Evolutionary conservation across 1,140 invertebrate genomes (phyloP).

Genomic region (Trypoxylus dichotomus): DNA sequence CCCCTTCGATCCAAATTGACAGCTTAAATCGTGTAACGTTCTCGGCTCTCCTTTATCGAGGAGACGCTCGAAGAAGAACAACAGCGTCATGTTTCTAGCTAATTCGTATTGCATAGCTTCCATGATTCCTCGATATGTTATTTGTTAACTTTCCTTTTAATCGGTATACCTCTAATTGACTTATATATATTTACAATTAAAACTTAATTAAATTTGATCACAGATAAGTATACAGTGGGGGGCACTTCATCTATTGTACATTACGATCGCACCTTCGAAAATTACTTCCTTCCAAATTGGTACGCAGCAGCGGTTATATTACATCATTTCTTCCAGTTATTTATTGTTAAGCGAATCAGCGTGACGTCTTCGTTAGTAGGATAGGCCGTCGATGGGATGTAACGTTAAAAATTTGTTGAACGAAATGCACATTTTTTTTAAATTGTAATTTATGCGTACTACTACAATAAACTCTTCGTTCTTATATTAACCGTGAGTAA

Average conservation of each 20-base stretch:
- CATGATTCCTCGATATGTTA: slow-evolving; percentile 60
- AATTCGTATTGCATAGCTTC: slow-evolving; percentile 92
- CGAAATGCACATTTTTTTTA: neutral
- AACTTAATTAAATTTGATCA: slow-evolving; percentile 24
- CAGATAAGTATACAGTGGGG: slow-evolving; percentile 5
- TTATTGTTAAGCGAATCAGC: neutral
- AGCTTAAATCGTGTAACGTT: slow-evolving; percentile 93
- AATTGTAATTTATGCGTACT: neutral
- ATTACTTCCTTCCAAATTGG: neutral
- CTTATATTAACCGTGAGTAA: neutral
- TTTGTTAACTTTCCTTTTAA: neutral
- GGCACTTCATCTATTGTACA: slow-evolving; percentile 17
- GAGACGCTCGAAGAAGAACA: slow-evolving; percentile 94
- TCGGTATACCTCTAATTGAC: slow-evolving; percentile 5
- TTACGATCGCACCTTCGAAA: slow-evolving; percentile 3
- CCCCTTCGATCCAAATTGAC: slow-evolving; percentile 94
- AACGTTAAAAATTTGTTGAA: neutral
- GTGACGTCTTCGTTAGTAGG: slow-evolving; percentile 12
- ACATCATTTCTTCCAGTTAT: slow-evolving; percentile 11
- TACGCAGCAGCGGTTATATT: neutral
- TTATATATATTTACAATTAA: slow-evolving; percentile 24
- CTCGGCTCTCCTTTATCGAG: slow-evolving; percentile 92
- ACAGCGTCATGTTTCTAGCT: slow-evolving; percentile 88
- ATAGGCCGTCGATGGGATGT: neutral
- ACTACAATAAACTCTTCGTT: neutral